A percentile compares a stretch with the other conserved stretches of the same genome.
phyloP scores from a whole-genome alignment of 2,797 vertebrate genomes.

The Hydrocynus forskahlii region DNA sequence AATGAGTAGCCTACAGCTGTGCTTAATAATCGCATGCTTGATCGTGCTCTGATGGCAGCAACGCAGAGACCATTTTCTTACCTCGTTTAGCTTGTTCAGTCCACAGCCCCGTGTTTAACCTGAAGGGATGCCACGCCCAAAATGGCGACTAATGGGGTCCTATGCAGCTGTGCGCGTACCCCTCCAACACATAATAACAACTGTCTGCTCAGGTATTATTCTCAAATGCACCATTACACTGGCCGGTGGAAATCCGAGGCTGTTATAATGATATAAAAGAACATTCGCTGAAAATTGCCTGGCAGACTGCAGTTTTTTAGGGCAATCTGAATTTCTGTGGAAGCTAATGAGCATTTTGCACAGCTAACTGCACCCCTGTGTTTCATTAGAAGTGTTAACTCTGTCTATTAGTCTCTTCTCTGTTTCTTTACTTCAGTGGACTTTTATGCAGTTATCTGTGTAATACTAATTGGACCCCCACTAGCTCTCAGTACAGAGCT shows the following conservation, averaged over 20 bases:
- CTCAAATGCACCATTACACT: neutral
- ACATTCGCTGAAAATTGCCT: neutral
- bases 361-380: neutral
- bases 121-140: neutral
- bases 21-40: neutral
- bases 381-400: neutral
- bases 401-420: neutral
- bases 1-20: slow-evolving; percentile 5
- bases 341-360: neutral
- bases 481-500: neutral
- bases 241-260: neutral
- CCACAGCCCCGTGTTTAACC: slow-evolving; percentile 9
- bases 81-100: slow-evolving; percentile 3
- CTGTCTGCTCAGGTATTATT: neutral
- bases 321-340: neutral
- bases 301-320: neutral
- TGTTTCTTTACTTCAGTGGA: neutral
- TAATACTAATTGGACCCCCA: neutral
- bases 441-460: neutral
- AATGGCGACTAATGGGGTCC: neutral
- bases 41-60: neutral
- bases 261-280: neutral
- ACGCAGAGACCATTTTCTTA: neutral
- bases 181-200: neutral
- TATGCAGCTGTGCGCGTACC: neutral